Conservation (phyloP, 2,113 vertebrate species). For the Nothocercus nigrocapillus region DNA sequence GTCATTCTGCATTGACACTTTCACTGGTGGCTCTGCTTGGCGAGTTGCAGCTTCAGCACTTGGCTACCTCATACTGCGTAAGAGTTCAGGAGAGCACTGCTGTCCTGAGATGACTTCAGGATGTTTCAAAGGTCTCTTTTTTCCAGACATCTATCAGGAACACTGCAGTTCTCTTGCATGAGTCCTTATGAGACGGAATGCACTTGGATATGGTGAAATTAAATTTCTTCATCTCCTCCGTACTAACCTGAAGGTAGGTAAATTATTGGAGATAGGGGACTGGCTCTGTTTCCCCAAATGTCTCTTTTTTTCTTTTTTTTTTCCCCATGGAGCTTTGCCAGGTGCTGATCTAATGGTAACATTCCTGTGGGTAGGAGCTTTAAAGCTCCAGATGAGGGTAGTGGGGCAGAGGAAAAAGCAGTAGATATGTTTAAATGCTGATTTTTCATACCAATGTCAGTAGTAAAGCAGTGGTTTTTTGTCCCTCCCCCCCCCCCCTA, state of each 20-base stretch:
- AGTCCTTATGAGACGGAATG: neutral
- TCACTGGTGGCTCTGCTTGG: neutral
- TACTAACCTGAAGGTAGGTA: neutral
- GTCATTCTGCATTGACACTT: neutral
- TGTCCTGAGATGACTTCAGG: conserved; percentile 31
- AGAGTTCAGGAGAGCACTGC: neutral
- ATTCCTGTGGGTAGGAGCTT: neutral
- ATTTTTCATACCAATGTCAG: neutral
- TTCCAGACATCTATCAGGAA: neutral
- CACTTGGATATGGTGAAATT: neutral
- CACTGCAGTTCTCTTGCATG: neutral
- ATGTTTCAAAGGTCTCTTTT: neutral
- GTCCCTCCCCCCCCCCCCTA: neutral
- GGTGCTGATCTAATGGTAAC: neutral
- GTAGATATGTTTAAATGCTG: neutral
- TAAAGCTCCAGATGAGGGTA: neutral
- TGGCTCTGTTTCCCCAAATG: neutral
- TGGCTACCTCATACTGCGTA: neutral
- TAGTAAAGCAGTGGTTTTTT: neutral
- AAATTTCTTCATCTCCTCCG: neutral
- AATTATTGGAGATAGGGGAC: rapidly evolving
- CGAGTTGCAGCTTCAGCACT: conserved; percentile 54
- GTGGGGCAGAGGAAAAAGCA: neutral
- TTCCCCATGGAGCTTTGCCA: conserved; percentile 15
- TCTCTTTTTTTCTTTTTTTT: neutral